Evolutionary conservation across 2,888 invertebrate genomes (phyloP).

Genomic region (Drosophila borborema): DNA sequence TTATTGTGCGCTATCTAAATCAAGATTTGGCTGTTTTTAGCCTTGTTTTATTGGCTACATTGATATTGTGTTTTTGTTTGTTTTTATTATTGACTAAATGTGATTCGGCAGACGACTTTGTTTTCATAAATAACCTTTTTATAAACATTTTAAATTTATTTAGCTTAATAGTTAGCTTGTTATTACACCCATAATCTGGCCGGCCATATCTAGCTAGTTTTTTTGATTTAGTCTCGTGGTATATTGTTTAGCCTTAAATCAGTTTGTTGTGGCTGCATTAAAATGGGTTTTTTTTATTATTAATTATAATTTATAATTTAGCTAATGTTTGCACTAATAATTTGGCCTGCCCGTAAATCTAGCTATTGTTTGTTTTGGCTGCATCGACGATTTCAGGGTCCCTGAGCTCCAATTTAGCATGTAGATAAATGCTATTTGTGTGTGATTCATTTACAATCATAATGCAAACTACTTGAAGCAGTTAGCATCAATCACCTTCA

Average conservation of each 20-base stretch:
- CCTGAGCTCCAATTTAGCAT: neutral
- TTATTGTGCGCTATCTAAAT: neutral
- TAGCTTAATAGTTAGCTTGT: neutral
- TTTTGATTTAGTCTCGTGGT: neutral
- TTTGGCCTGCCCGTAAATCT: neutral
- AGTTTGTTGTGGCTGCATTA: neutral
- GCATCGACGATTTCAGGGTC: neutral
- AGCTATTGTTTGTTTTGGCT: slow-evolving; percentile 4
- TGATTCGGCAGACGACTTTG: neutral
- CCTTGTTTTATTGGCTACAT: neutral
- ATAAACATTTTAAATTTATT: neutral
- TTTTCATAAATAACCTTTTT: neutral
- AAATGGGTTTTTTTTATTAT: neutral
- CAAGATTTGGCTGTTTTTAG: neutral
- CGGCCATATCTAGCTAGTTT: neutral
- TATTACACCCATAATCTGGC: neutral
- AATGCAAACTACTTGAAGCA: neutral
- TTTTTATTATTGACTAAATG: too few species aligned
- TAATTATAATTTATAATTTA: neutral
- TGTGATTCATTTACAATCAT: neutral
- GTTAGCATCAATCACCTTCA: neutral
- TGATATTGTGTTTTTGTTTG: neutral
- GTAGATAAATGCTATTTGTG: neutral
- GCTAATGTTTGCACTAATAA: neutral
- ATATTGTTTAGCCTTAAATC: neutral